Percentiles rank a stretch among this genome's conserved stretches.
Evolutionary conservation across 2,888 invertebrate genomes (phyloP).

Genomic region (Serripes groenlandicus): DNA sequence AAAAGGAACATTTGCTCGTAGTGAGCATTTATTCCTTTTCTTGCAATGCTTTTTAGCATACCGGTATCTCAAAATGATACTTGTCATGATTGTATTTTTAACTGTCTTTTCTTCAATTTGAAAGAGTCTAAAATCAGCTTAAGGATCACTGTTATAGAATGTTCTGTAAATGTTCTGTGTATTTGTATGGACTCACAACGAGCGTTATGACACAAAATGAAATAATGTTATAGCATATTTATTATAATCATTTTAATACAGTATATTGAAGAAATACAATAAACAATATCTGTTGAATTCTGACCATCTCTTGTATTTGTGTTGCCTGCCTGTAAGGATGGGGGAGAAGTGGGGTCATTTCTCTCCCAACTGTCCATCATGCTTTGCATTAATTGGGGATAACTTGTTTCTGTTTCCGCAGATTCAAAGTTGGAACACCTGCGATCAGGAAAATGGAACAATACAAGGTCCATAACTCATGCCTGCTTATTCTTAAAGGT

Average conservation of each 20-base stretch:
- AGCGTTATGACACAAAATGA: conserved; percentile 11
- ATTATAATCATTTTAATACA: conserved; percentile 21
- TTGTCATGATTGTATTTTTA: too few relatives aligned
- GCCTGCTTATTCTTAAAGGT: too few relatives aligned
- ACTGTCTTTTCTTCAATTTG: background rate
- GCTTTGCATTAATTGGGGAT: too few relatives aligned
- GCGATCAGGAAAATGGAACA: too few relatives aligned
- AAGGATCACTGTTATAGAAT: background rate
- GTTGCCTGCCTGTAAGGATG: background rate
- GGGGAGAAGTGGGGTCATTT: background rate
- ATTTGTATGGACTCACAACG: background rate
- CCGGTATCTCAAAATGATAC: too few relatives aligned
- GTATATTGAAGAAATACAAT: conserved; percentile 10
- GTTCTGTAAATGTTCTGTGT: background rate
- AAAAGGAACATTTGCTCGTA: conserved; percentile 1
- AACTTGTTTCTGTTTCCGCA: too few relatives aligned
- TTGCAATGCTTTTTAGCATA: background rate
- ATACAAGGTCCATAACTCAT: too few relatives aligned
- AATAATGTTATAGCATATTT: conserved; percentile 19
- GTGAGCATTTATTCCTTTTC: background rate
- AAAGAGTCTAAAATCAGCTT: background rate
- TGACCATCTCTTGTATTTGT: background rate
- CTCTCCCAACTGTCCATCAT: background rate
- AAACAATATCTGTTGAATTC: conserved; percentile 12
- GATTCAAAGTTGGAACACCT: too few relatives aligned